Base-by-base conservation (phyloP, 1,140 invertebrate genomes). In the Nixonia krombeini region DNA sequence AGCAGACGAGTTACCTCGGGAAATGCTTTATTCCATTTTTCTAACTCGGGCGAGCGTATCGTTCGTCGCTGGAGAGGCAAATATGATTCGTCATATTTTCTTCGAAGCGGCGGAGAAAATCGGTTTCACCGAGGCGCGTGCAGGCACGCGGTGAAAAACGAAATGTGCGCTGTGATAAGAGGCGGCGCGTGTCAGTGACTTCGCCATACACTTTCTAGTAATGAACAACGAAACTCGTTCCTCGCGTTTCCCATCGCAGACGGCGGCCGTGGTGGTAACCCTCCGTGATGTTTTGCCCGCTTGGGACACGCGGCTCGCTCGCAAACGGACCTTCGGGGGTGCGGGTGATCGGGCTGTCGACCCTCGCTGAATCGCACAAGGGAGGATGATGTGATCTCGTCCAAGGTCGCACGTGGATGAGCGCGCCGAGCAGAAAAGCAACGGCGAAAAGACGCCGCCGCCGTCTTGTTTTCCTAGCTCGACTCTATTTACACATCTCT, bases 391-490 rank as follows among this genome's bases (percentile, higher is more conserved):
- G 58, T 66, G 73, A 57, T 71, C 67, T 68, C 63, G 53, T 51
- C 68, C 81, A 81, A 83, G 81, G 80, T 83, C 81, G 79, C 80
- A 79, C 77, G 78, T 81, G 76, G 72, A 73, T 49, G 59, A 52
- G 40, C 44, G 38, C 46, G 40, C 25, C 28, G 37, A 23, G 21
- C 13, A 16, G 33, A 37, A 13, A 37, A 37, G 33, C 33, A 9
- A 31, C 29, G n/a, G n/a, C n/a, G n/a, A n/a, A n/a, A n/a, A n/a
- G n/a, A n/a, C n/a, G n/a, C n/a, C n/a, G n/a, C n/a, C n/a, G n/a
- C n/a, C n/a, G n/a, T n/a, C n/a, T n/a, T n/a, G n/a, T n/a, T n/a
- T n/a, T n/a, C n/a, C n/a, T n/a, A n/a, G n/a, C n/a, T n/a, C n/a
- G n/a, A n/a, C n/a, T n/a, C n/a, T n/a, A n/a, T n/a, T n/a, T n/a